Evolutionary conservation across 1,140 invertebrate species (phyloP).

Genomic region (Orius laevigatus): DNA sequence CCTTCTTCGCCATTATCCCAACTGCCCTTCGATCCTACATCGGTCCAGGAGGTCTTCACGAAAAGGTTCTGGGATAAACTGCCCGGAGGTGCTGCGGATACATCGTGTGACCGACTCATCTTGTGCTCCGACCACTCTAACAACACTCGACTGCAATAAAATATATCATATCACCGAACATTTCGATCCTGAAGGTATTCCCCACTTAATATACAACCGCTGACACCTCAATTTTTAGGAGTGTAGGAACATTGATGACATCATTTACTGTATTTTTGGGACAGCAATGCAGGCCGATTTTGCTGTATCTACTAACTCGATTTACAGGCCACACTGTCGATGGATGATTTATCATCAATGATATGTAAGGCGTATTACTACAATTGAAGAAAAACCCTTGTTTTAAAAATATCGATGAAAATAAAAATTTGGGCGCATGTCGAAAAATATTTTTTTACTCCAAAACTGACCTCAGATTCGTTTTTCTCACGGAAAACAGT

Average conservation of each 20-base stretch:
- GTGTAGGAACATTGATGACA: conserved; percentile 37
- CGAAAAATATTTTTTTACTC: too few species aligned
- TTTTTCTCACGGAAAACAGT: too few species aligned
- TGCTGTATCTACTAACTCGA: conserved; percentile 48
- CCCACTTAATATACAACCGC: too few species aligned
- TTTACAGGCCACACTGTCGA: conserved; percentile 45
- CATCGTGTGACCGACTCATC: conserved; percentile 58
- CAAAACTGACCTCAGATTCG: too few species aligned
- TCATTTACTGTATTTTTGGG: conserved; percentile 65
- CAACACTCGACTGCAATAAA: conserved; percentile 38
- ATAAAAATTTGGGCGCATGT: too few species aligned
- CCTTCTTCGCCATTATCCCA: conserved; percentile 48
- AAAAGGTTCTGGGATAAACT: conserved; percentile 45
- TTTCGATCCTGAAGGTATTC: conserved; percentile 77
- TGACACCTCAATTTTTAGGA: conserved; percentile 21
- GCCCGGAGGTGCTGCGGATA: conserved; percentile 73
- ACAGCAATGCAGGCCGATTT: conserved; percentile 69
- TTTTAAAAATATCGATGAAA: too few species aligned
- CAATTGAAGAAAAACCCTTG: too few species aligned
- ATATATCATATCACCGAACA: conserved; percentile 47
- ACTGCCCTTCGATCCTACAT: conserved; percentile 76
- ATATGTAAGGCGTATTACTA: conserved; percentile 19
- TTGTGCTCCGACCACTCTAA: conserved; percentile 51
- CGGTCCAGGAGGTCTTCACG: conserved; percentile 70
- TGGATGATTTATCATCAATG: conserved; percentile 46